Evolutionary conservation across 2,888 invertebrate species (phyloP), one percentile per base, ranked within the genome.

Genomic region (Vannuccia rotundouncinata): DNA sequence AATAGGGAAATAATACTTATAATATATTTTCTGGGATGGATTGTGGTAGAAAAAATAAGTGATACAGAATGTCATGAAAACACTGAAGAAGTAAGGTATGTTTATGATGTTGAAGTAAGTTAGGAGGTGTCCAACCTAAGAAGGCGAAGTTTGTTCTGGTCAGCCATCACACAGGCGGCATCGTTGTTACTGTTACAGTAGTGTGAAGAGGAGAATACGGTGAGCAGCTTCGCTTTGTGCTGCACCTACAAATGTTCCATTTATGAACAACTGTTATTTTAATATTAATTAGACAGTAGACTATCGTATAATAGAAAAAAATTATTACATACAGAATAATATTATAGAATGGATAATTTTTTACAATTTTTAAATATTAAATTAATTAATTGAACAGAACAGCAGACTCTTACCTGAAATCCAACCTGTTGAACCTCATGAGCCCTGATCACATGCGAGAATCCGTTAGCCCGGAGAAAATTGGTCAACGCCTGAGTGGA

Each of bases 161-260:
- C 91, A 0, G 91, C 91, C 81, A 93, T 86, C 22, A 91, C 90
- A 82, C 92, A 91, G 10, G 92, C 92, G 0, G 92, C 92, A 85
- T 92, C 92, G 87, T 93, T 93, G 81, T 87, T 89, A 0, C 91
- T 91, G 74, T 92, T 92, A 87, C 92, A 92, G 88, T 93, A 93
- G 83, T 90, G 91, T 0, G 91, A 92, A 0, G 92, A 92, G 0
- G 92, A 92, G 87, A 93, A 93, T 28, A 93, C 92, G 0, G 92
- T 92, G 81, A 93, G 85, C 60, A 93, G 88, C 82, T 90, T 91
- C 0, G 92, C 92, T 82, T 91, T 91, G 83, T 92, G 90, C 84
- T 92, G 91, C 60, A 92, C 90, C 91, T 92, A 85, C 0, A 82
- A 82, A 29, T 78, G 75, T n/a, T n/a, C n/a, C n/a, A n/a, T n/a